Conservation (phyloP, 2,113 vertebrate species). For the Scopus umbretta region DNA sequence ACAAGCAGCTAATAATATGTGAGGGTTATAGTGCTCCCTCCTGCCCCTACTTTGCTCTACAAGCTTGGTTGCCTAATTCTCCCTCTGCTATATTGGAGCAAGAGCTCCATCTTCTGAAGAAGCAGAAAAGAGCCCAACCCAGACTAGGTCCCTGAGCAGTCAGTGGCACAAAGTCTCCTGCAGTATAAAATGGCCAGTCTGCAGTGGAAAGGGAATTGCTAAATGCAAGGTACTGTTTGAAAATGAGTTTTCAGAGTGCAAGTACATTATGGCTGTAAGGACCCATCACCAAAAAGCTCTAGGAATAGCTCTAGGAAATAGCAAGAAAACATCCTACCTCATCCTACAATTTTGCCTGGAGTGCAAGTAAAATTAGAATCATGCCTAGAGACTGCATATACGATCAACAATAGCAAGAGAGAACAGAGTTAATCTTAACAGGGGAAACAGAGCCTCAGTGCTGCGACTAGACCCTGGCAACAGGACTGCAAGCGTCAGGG, state of each 20-base stretch:
- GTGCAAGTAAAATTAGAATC: background rate
- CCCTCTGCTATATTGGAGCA: background rate
- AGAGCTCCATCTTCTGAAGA: slow-evolving; percentile 55
- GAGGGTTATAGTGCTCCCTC: background rate
- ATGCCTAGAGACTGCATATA: background rate
- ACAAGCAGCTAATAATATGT: background rate
- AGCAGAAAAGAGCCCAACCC: background rate
- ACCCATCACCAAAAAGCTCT: background rate
- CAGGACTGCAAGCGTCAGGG: rapidly evolving
- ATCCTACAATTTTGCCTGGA: background rate
- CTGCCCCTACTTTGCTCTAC: background rate
- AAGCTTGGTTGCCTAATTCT: background rate
- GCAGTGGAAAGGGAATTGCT: background rate
- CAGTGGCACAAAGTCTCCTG: background rate
- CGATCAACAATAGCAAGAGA: background rate
- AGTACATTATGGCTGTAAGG: background rate
- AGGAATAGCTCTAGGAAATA: background rate
- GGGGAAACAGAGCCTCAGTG: background rate
- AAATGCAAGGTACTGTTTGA: background rate
- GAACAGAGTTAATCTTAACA: background rate
- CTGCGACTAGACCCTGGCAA: background rate
- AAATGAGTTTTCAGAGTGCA: background rate
- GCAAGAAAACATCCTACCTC: background rate
- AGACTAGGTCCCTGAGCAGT: background rate
- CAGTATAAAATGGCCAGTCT: background rate